Conservation (phyloP, 1,140 invertebrate species). For the Thalassaphorura encarpata region DNA sequence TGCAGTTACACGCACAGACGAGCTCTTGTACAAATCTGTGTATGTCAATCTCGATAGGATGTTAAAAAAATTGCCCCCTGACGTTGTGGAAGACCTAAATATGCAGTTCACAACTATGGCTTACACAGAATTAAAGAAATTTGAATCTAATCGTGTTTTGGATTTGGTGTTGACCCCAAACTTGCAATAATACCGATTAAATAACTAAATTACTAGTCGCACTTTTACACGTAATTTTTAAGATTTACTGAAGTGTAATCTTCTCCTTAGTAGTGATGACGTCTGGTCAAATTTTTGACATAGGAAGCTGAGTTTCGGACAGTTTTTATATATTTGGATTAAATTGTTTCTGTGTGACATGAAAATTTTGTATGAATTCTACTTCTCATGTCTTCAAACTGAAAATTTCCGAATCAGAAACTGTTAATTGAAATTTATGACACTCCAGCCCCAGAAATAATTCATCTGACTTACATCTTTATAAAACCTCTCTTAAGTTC, state of each 20-base stretch:
- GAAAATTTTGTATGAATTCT: background rate
- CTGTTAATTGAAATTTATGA: background rate
- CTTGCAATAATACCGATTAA: no score
- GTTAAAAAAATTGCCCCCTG: no score
- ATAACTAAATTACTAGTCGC: no score
- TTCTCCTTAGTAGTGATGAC: background rate
- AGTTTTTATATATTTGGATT: background rate
- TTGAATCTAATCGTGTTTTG: no score
- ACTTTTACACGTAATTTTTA: background rate
- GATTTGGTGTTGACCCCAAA: no score
- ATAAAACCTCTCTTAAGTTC: background rate
- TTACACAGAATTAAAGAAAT: no score
- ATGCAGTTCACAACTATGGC: no score
- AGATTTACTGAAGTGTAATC: background rate
- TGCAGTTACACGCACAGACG: no score
- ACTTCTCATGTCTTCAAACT: background rate
- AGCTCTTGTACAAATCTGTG: no score
- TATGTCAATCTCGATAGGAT: no score
- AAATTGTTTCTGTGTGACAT: background rate
- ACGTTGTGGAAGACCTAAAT: no score
- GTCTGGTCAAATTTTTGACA: background rate
- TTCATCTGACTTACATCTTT: background rate
- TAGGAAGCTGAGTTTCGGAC: background rate
- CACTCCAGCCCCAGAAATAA: no score
- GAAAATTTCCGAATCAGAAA: background rate